These are phyloP conservation scores for Tympanuchus pallidicinctus DNA, from an alignment of 2,113 vertebrate genomes.

Conservation along the genomic window DNA sequence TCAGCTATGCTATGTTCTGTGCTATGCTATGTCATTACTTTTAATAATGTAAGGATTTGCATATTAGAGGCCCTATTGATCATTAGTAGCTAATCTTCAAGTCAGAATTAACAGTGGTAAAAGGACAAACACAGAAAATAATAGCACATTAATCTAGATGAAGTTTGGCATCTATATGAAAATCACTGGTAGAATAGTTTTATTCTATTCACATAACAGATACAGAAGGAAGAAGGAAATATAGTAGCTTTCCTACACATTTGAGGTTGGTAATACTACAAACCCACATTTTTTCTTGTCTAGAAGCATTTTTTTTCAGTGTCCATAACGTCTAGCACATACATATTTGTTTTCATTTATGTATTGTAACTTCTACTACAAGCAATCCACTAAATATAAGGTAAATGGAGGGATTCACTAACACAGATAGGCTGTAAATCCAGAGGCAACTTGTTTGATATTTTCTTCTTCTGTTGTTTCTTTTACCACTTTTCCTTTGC, in stretches of 20 bases:
- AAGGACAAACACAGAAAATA: constrained; percentile 34
- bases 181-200: neutral
- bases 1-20: neutral
- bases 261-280: neutral
- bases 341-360: neutral
- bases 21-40: neutral
- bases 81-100: constrained; percentile 3
- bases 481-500: neutral
- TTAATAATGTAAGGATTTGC: neutral
- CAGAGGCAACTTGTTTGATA: neutral
- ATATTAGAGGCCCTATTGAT: constrained; percentile 25
- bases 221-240: neutral
- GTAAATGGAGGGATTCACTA: neutral
- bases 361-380: neutral
- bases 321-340: neutral
- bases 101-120: constrained; percentile 35
- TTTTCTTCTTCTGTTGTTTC: neutral
- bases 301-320: neutral
- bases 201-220: neutral
- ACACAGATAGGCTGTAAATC: neutral
- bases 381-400: neutral
- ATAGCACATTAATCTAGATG: neutral
- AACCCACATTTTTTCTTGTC: neutral
- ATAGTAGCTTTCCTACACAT: accelerated
- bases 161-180: neutral